phyloP scores from a whole-genome alignment of 2,113 vertebrate species.

The Verasper variegatus region DNA sequence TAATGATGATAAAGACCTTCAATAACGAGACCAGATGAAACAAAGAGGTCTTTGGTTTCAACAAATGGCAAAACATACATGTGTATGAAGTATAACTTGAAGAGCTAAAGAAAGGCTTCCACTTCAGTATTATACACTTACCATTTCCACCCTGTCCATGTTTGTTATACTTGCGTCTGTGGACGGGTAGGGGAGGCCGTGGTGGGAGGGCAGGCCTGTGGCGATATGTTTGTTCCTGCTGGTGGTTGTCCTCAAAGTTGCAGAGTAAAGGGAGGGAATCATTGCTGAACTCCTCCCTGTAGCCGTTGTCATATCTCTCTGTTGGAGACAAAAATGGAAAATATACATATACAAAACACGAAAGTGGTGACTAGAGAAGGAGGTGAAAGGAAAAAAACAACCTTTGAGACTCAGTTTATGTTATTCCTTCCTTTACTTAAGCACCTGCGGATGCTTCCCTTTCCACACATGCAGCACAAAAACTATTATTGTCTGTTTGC shows the following conservation, averaged over 20 bases:
- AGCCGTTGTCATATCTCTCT: background rate
- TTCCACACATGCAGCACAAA: too few species aligned
- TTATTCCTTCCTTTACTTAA: too few species aligned
- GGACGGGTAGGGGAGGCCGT: background rate
- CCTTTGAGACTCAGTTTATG: too few species aligned
- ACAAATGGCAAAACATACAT: too few species aligned
- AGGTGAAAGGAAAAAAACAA: too few species aligned
- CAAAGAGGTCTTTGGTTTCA: too few species aligned
- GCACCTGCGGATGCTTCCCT: too few species aligned
- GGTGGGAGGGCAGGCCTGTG: background rate
- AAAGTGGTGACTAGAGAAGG: too few species aligned
- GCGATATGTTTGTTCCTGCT: rapidly evolving
- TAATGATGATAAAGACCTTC: background rate
- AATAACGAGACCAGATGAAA: too few species aligned
- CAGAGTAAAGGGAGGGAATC: constrained; percentile 1
- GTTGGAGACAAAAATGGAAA: background rate
- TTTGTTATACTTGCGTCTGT: background rate
- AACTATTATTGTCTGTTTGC: too few species aligned
- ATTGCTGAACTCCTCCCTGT: background rate
- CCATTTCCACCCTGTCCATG: background rate
- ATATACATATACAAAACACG: too few species aligned
- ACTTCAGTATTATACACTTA: constrained; percentile 9
- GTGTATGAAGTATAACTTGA: background rate
- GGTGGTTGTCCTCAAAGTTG: constrained; percentile 22
- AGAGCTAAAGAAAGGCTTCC: background rate